Percentiles rank a stretch among this genome's conserved stretches.
Conservation (phyloP, 2,797 vertebrate genomes). For the Channallabes apus region DNA sequence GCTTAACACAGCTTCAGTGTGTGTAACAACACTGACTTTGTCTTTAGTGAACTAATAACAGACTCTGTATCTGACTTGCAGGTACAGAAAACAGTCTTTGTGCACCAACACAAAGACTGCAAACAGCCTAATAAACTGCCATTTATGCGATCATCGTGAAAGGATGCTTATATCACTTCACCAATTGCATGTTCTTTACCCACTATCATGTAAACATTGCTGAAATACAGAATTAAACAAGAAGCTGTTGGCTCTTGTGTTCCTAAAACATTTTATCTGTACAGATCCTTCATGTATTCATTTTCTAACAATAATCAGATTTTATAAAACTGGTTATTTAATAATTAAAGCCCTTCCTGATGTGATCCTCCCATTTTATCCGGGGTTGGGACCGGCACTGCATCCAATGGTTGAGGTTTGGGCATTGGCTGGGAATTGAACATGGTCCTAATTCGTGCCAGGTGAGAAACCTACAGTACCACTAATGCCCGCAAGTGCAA, state of each 20-base stretch:
- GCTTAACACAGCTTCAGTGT: slow-evolving; percentile 8
- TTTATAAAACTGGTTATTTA: not conserved
- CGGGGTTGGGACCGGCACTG: no score
- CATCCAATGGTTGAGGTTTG: no score
- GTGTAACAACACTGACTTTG: slow-evolving; percentile 16
- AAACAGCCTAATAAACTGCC: not conserved
- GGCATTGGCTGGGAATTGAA: no score
- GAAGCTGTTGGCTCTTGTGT: not conserved
- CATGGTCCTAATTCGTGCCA: no score
- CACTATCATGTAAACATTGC: not conserved
- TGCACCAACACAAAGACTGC: not conserved
- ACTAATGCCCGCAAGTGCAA: no score
- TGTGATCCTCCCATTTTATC: no score
- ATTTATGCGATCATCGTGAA: not conserved
- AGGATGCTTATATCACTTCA: not conserved
- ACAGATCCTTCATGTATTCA: not conserved
- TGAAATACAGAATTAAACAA: not conserved
- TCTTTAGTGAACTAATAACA: slow-evolving; percentile 28
- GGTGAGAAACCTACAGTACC: no score
- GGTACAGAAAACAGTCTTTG: not conserved
- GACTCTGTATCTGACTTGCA: not conserved
- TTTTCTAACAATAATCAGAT: not conserved
- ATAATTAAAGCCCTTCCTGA: no score
- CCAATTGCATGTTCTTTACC: not conserved
- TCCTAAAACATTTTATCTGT: not conserved